These are phyloP conservation scores for Brachypalpus laphriformis DNA, from an alignment of 2,888 invertebrate genomes.

Conservation along the genomic window DNA sequence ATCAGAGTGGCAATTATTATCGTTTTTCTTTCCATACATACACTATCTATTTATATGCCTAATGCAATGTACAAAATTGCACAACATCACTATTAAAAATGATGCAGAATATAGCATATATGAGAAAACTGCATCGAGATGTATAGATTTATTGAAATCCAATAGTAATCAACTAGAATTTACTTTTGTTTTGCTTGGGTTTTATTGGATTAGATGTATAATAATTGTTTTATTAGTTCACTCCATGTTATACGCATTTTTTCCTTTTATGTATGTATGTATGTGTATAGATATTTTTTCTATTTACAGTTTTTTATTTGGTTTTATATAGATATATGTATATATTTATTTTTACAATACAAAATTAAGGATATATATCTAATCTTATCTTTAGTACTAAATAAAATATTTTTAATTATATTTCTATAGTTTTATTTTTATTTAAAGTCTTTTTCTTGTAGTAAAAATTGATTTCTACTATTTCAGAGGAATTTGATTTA, in stretches of 20 bases:
- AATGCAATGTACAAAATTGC: constrained; percentile 50
- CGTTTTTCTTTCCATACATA: constrained; percentile 19
- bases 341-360: constrained; percentile 35
- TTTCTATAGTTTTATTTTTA: constrained; percentile 29
- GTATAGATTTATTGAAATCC: constrained; percentile 11
- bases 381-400: constrained; percentile 3
- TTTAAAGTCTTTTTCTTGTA: constrained; percentile 61
- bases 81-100: constrained; percentile 35
- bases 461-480: constrained; percentile 51
- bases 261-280: too few relatives aligned
- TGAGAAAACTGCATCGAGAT: constrained; percentile 30
- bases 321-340: not conserved
- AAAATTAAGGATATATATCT: constrained; percentile 45
- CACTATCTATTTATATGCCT: constrained; percentile 7
- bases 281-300: too few relatives aligned
- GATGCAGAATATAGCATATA: constrained; percentile 30
- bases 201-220: constrained; percentile 14
- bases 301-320: constrained; percentile 45
- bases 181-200: constrained; percentile 2
- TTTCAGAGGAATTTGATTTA: constrained; percentile 10
- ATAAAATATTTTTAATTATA: constrained; percentile 11
- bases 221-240: not conserved
- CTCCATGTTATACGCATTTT: constrained; percentile 28
- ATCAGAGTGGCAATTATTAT: constrained; percentile 60
- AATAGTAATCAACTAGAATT: constrained; percentile 36